Base-by-base conservation (phyloP, 2,113 vertebrate genomes). In the Paracanthobrama guichenoti region DNA sequence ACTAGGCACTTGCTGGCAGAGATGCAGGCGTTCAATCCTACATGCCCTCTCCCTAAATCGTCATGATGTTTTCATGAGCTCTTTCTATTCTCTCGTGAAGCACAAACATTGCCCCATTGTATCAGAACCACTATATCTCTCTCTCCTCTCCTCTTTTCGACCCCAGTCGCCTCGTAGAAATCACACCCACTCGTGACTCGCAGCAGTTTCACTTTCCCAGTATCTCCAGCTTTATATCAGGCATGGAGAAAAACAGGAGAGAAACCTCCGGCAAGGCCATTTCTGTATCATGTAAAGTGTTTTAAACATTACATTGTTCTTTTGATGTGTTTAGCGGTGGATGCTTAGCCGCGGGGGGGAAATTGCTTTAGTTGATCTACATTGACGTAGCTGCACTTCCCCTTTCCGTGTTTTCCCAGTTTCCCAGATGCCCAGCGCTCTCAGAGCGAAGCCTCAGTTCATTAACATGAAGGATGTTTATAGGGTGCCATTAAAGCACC, bases 391-490 rank as follows among this genome's bases (percentile, higher is more conserved):
- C 86, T 79, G 74, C 71, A 84, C 88, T 91, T 78, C 60, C 81
- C 24, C 81, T 84, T 84, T 80, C 86, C 73, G 46, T 59, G 82
- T 44, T 64, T 72, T 55, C 11, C 53, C 35, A 28, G 16, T 7
- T 75, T 31, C n/a, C 12, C 35, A 59, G 81, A 91, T 84, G 82
- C 35, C 35, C 39, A 39, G 39, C 39, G 6, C 89, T 90, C 90
- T 87, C 77, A 83, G 60, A 87, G 87, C 28, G 90, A 89, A 90
- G 85, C 89, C 90, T 92, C 85, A 81, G 90, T 92, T 89, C 90
- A 93, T 93, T 91, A 93, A 85, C 78, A 86, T 93, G 91, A 92
- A 88, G 35, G 87, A 90, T 92, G 89, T 90, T 87, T 92, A 90
- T 73, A 91, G 90, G 89, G 90, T 88, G 87, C 88, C 75, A 91